Base-by-base conservation (phyloP, 2,888 invertebrate species). In the Andricus curvator region DNA sequence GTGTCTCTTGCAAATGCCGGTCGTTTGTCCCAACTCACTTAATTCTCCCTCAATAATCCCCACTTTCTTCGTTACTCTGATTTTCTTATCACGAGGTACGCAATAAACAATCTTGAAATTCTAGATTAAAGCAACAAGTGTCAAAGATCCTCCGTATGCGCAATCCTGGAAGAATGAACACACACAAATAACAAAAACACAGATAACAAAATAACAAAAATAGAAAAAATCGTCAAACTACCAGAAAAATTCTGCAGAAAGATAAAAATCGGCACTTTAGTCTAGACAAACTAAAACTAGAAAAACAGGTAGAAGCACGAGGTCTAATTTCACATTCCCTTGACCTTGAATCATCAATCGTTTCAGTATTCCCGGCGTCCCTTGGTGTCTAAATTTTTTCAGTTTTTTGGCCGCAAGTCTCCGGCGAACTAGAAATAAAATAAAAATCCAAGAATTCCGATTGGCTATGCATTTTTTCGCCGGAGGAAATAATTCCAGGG, bases 1-100 rank as follows among this genome's bases (percentile, higher is more conserved):
- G 85, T 84, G 81, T 82, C 81, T 51, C 79, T 78, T 79, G 78
- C 80, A 83, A 88, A 82, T 88, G 86, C 78, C 68, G 77, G 70
- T 66, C 62, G n/a, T 51, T 48, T 33, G 15, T 15, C 17, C 15
- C 79, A 37, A 25, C 82, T 77, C 70, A 41, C 13, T 13, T 13
- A 68, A 80, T 76, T 78, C 65, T 37, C 84, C 80, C 76, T 51
- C 68, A 56, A 74, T 56, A 51, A 79, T 82, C 85, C 85, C 86
- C 85, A 83, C 87, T 82, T 81, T 48, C 78, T 22, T 78, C 78
- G 29, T 33, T 56, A 20, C 25, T 37, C 33, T 48, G 68, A 48
- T 68, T 67, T 64, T 78, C 62, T 60, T 68, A 29, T 37, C 78
- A 37, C 25, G 41, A 67, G 41, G 25, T 33, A 62, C 77, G 37